A percentile compares a stretch with the other conserved stretches of the same genome.
phyloP scores from a whole-genome alignment of 2,888 invertebrate genomes.

The Sinopyrophorus schimmeli region DNA sequence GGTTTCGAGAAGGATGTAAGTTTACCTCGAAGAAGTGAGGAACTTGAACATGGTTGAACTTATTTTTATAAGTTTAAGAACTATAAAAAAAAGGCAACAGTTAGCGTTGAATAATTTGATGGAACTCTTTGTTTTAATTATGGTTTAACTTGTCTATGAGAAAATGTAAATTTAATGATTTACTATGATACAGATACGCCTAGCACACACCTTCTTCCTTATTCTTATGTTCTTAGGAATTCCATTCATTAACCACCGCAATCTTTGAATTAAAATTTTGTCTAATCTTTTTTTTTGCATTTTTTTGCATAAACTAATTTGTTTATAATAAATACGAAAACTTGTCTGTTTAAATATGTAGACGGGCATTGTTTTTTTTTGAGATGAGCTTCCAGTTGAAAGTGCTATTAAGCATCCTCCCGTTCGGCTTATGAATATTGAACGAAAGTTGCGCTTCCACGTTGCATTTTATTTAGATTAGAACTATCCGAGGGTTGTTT shows the following conservation, averaged over 20 bases:
- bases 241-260: slow-evolving; percentile 26
- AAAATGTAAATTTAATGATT: slow-evolving; percentile 28
- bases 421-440: too few species aligned
- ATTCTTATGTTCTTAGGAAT: slow-evolving; percentile 25
- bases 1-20: background rate
- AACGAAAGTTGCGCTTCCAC: too few species aligned
- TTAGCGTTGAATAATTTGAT: slow-evolving; percentile 17
- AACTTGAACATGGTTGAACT: background rate
- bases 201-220: slow-evolving; percentile 26
- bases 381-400: too few species aligned
- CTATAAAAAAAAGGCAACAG: slow-evolving; percentile 14
- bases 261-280: slow-evolving; percentile 20
- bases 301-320: too few species aligned
- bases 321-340: too few species aligned
- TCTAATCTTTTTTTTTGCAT: too few species aligned
- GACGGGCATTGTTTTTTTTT: too few species aligned
- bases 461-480: too few species aligned
- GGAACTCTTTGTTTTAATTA: slow-evolving; percentile 18
- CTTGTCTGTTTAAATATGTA: too few species aligned
- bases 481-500: too few species aligned
- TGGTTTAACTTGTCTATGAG: slow-evolving; percentile 19
- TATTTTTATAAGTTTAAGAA: slow-evolving; percentile 11
- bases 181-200: slow-evolving; percentile 25
- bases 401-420: too few species aligned
- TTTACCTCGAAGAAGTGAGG: background rate